A percentile compares a stretch with the other conserved stretches of the same genome.
Evolutionary conservation across 2,797 vertebrate species (phyloP).

Genomic region (Myotis findleyi): DNA sequence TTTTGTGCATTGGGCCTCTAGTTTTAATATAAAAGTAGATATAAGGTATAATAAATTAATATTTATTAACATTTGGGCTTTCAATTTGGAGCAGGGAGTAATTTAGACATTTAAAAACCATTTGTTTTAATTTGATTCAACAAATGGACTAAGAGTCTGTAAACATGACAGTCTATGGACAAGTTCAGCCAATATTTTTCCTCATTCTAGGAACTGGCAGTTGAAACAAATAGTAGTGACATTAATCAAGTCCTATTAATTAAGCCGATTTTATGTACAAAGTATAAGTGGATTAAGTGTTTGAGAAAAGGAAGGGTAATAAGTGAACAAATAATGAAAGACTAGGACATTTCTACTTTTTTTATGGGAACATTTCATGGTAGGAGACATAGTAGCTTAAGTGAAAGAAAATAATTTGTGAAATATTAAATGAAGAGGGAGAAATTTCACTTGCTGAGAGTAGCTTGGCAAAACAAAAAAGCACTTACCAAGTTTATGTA

Average conservation of each 20-base stretch:
- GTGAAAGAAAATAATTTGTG: background rate
- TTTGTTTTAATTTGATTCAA: slow-evolving; percentile 46
- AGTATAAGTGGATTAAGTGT: slow-evolving; percentile 30
- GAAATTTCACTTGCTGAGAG: background rate
- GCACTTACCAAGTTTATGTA: slow-evolving; percentile 18
- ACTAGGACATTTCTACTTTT: slow-evolving; percentile 23
- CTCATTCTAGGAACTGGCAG: slow-evolving; percentile 23
- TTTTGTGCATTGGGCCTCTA: no score
- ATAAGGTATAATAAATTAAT: background rate
- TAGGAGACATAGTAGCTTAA: background rate
- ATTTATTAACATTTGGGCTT: slow-evolving; percentile 26
- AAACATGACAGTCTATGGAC: background rate
- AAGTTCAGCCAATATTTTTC: slow-evolving; percentile 42
- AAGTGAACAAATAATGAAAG: background rate
- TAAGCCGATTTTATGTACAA: background rate
- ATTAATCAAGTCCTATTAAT: slow-evolving; percentile 55
- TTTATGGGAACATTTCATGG: background rate
- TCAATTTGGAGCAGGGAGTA: background rate
- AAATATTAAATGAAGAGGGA: slow-evolving; percentile 15
- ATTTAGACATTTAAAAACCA: slow-evolving; percentile 32
- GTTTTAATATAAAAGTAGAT: slow-evolving; percentile 5
- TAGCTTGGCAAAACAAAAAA: background rate
- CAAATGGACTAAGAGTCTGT: background rate
- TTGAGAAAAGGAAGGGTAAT: background rate
- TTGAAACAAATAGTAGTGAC: slow-evolving; percentile 10